Percentiles rank a stretch among this genome's conserved stretches.
These are phyloP conservation scores for Aplysina aerophoba DNA, from an alignment of 37 sponge, comb jelly and placozoan species.

Conservation along the genomic window DNA sequence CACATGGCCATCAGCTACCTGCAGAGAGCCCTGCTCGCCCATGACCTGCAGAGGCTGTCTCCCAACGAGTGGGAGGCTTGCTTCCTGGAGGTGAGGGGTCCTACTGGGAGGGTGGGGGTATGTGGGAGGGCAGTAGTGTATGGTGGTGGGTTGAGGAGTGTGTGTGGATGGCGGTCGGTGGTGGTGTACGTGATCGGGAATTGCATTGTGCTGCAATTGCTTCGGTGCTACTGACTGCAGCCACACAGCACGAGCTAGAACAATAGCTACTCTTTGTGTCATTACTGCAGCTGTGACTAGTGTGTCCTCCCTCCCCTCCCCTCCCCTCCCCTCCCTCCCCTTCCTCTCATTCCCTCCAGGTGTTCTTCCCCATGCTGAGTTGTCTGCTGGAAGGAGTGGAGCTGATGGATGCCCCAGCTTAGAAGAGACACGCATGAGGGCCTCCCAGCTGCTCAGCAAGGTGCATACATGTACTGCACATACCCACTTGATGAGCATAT, in stretches of 20 bases:
- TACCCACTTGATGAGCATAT: too few species aligned
- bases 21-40: constrained; percentile 86
- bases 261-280: too few species aligned
- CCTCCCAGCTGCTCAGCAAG: constrained; percentile 85
- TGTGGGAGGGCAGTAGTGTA: too few species aligned
- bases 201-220: not conserved
- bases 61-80: constrained; percentile 89
- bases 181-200: not conserved
- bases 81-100: constrained; percentile 76
- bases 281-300: too few species aligned
- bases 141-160: too few species aligned
- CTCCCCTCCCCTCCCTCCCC: too few species aligned
- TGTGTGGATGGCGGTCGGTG: not conserved
- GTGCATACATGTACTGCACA: too few species aligned
- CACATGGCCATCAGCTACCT: constrained; percentile 86
- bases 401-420: constrained; percentile 33
- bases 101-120: too few species aligned
- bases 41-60: constrained; percentile 68
- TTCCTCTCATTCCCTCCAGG: constrained; percentile 48
- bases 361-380: constrained; percentile 86
- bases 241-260: too few species aligned
- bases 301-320: too few species aligned
- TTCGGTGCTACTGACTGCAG: too few species aligned
- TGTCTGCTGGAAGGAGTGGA: constrained; percentile 56
- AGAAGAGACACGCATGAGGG: constrained; percentile 90